Conservation (phyloP, 2,113 vertebrate species). For the Elephantulus edwardii region DNA sequence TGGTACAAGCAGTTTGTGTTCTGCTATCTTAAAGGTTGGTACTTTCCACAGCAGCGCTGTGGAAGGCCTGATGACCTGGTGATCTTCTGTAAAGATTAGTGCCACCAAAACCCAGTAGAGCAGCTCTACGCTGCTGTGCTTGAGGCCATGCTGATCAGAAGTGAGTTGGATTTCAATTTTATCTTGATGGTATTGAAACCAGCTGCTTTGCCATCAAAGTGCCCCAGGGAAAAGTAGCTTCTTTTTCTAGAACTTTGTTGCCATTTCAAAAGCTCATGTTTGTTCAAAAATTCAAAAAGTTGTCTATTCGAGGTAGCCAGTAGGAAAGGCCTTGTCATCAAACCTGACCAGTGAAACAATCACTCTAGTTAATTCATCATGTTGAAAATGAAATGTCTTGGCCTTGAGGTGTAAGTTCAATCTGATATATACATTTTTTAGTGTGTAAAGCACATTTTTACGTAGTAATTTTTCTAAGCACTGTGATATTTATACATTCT, state of each 20-base stretch:
- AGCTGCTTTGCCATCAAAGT: slow-evolving; percentile 6
- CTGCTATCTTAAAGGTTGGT: neutral
- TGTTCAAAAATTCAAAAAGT: slow-evolving; percentile 37
- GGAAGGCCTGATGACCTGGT: neutral
- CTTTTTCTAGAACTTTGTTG: slow-evolving; percentile 46
- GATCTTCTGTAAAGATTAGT: neutral
- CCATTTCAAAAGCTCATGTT: neutral
- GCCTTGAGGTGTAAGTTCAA: slow-evolving; percentile 34
- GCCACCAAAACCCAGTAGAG: neutral
- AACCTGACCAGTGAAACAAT: neutral
- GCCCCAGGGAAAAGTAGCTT: neutral
- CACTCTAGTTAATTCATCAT: slow-evolving; percentile 22
- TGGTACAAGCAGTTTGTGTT: neutral
- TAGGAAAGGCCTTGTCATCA: neutral
- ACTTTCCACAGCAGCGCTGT: neutral
- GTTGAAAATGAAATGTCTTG: neutral
- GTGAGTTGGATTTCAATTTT: neutral
- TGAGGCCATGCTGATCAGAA: too few species aligned
- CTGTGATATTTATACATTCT: neutral
- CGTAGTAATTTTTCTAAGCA: neutral
- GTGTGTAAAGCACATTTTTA: neutral
- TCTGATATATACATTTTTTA: slow-evolving; percentile 24
- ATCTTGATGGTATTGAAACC: slow-evolving; percentile 39
- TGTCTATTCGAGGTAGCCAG: neutral
- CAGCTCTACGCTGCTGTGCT: neutral